A percentile compares a stretch with the other conserved stretches of the same genome.
phyloP scores from a whole-genome alignment of 1,140 invertebrate genomes.

The Leptoteleia sp. region DNA sequence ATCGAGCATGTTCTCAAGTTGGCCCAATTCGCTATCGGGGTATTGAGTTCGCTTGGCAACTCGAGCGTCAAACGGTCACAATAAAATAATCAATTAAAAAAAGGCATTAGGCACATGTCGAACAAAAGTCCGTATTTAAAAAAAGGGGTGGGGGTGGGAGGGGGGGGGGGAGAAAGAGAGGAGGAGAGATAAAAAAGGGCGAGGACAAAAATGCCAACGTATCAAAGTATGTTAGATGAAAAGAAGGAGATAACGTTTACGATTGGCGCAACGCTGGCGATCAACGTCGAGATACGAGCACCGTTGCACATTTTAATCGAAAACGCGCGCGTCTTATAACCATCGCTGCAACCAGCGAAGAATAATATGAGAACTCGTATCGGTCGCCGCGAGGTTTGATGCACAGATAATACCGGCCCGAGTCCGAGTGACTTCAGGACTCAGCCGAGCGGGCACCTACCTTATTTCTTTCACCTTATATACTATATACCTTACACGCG shows the following conservation, averaged over 20 bases:
- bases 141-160: no score
- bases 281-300: conserved; percentile 59
- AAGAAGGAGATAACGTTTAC: conserved; percentile 42
- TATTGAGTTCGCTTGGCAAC: background rate
- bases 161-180: no score
- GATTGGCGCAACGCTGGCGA: conserved; percentile 59
- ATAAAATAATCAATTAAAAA: conserved; percentile 29
- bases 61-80: conserved; percentile 3
- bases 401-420: conserved; percentile 70
- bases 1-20: background rate
- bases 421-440: conserved; percentile 59
- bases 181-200: conserved; percentile 11
- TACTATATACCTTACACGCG: conserved; percentile 46
- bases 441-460: conserved; percentile 48
- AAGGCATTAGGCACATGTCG: conserved; percentile 25
- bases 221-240: conserved; percentile 63
- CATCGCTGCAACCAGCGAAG: conserved; percentile 58
- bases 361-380: conserved; percentile 74
- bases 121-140: conserved; percentile 29
- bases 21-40: background rate
- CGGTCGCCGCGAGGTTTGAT: conserved; percentile 75
- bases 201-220: conserved; percentile 52
- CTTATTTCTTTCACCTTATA: conserved; percentile 66
- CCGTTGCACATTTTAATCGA: conserved; percentile 68
- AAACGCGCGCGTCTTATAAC: conserved; percentile 66